Evolutionary conservation across 2,113 vertebrate genomes (phyloP).

Genomic region (Leptocoma aspasia): DNA sequence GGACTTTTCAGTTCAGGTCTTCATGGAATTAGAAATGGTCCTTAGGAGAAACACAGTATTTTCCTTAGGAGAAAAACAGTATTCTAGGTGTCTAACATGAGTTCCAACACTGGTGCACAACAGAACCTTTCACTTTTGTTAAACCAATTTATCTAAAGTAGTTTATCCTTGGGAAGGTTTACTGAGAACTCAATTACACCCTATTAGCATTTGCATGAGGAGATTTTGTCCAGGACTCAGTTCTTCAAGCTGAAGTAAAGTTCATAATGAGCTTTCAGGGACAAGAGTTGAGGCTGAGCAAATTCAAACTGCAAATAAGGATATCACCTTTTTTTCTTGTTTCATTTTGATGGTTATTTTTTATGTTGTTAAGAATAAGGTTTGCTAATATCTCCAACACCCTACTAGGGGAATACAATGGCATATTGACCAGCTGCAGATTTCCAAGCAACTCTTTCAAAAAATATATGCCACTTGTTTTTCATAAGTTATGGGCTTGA

Average conservation of each 20-base stretch:
- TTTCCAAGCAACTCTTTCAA: not conserved
- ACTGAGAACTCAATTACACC: not conserved
- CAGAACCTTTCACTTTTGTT: not conserved
- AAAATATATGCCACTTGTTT: not conserved
- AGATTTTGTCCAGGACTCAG: not conserved
- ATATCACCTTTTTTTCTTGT: not conserved
- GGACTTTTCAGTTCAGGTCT: not conserved
- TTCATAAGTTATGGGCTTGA: not conserved
- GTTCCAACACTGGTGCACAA: rapidly evolving
- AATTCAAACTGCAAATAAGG: not conserved
- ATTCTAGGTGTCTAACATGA: rapidly evolving
- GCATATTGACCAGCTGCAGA: not conserved
- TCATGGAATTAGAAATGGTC: not conserved
- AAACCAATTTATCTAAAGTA: not conserved
- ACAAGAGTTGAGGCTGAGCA: not conserved
- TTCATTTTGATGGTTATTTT: not conserved
- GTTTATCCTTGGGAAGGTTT: not conserved
- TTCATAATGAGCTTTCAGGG: not conserved
- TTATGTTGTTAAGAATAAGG: not conserved
- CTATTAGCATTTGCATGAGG: not conserved
- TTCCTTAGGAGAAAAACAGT: not conserved
- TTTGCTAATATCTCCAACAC: not conserved
- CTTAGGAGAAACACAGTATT: not conserved
- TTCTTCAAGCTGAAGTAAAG: not conserved
- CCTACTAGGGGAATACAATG: not conserved